phyloP scores from a whole-genome alignment of 2,113 vertebrate genomes.

The Salminus brasiliensis region DNA sequence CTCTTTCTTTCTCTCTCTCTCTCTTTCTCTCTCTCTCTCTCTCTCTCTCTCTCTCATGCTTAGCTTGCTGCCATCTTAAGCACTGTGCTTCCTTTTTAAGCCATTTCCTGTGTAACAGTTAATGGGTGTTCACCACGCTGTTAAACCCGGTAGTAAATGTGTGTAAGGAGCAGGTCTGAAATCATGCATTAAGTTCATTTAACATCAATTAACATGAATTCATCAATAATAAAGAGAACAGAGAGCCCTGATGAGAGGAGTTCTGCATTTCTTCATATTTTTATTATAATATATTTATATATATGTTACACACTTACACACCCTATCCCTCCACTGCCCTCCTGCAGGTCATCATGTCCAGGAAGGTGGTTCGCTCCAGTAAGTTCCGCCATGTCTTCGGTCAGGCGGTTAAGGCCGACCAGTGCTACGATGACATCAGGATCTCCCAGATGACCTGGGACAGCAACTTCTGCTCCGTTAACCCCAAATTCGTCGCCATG shows the following conservation, averaged over 20 bases:
- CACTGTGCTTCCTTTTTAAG: slow-evolving; percentile 21
- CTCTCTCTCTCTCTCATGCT: neutral
- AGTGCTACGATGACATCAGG: slow-evolving; percentile 90
- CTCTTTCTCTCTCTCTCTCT: neutral
- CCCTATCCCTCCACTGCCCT: neutral
- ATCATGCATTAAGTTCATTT: too few relatives aligned
- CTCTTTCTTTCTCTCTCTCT: too few relatives aligned
- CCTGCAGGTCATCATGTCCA: slow-evolving; percentile 80
- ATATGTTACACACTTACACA: neutral
- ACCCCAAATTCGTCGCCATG: slow-evolving; percentile 90
- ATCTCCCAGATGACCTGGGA: slow-evolving; percentile 95
- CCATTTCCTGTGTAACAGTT: slow-evolving; percentile 41
- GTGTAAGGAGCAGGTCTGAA: neutral
- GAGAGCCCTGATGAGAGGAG: too few relatives aligned
- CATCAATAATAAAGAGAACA: too few relatives aligned
- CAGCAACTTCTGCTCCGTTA: slow-evolving; percentile 88
- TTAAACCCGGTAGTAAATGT: neutral
- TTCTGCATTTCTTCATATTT: too few relatives aligned
- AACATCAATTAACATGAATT: too few relatives aligned
- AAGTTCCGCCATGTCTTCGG: slow-evolving; percentile 93
- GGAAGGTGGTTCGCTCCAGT: slow-evolving; percentile 86
- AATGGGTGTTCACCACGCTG: neutral
- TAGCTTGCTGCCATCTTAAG: slow-evolving; percentile 1
- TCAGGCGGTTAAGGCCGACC: slow-evolving; percentile 84
- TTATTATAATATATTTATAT: too few relatives aligned